Evolutionary conservation across 2,888 invertebrate species (phyloP).

Genomic region (Bhutanitis thaidina): DNA sequence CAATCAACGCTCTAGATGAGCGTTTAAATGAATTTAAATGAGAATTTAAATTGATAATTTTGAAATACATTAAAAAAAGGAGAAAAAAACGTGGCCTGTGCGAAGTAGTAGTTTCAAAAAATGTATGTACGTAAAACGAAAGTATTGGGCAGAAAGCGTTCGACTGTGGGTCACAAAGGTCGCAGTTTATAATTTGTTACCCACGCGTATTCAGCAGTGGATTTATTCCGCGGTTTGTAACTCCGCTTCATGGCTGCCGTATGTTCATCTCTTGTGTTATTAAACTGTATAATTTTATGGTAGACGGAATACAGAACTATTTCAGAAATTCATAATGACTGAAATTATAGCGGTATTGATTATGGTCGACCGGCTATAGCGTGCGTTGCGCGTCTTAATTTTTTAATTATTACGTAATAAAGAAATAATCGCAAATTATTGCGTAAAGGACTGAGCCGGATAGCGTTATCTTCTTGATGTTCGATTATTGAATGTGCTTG

Average conservation of each 20-base stretch:
- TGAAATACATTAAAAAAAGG: too few species aligned
- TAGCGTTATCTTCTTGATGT: too few species aligned
- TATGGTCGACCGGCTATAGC: neutral
- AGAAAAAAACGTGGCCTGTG: too few species aligned
- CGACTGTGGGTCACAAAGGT: slow-evolving; percentile 5
- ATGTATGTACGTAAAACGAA: too few species aligned
- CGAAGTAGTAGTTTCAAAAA: too few species aligned
- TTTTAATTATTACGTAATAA: too few species aligned
- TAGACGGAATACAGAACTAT: neutral
- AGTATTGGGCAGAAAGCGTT: neutral
- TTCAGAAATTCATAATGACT: neutral
- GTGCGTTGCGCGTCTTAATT: neutral
- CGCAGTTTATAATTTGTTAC: slow-evolving; percentile 4
- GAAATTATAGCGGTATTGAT: neutral
- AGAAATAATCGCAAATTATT: neutral
- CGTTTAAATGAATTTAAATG: too few species aligned
- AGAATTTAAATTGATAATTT: too few species aligned
- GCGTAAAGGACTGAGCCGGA: neutral
- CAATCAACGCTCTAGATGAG: too few species aligned
- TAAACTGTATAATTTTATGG: neutral
- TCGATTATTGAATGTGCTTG: too few species aligned
- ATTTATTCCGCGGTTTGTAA: neutral
- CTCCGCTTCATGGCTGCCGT: neutral
- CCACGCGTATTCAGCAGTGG: neutral
- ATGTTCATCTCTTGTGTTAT: neutral